Percentiles rank a stretch among this genome's conserved stretches.
These are phyloP conservation scores for Hyles lineata DNA, from an alignment of 2,888 invertebrate species.

Conservation along the genomic window DNA sequence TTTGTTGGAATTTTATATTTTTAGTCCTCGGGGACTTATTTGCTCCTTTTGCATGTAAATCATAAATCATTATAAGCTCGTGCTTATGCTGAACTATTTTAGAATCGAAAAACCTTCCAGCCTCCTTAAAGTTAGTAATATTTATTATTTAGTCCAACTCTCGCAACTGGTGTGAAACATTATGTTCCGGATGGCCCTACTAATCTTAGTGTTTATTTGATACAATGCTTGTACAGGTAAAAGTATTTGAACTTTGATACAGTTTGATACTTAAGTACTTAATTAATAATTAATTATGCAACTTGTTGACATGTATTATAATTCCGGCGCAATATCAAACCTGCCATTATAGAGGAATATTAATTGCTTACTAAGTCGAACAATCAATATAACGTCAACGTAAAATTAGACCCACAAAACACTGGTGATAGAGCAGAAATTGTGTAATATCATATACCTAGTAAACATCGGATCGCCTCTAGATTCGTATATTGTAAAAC, in stretches of 20 bases:
- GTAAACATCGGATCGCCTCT: neutral
- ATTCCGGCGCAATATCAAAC: neutral
- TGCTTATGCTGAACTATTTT: no score
- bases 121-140: no score
- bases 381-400: neutral
- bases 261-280: neutral
- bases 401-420: neutral
- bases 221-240: neutral
- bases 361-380: neutral
- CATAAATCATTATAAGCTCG: no score
- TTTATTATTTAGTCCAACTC: no score
- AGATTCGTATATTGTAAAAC: conserved; percentile 27
- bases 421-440: neutral
- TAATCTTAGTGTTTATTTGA: no score
- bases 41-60: no score
- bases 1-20: no score
- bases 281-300: no score
- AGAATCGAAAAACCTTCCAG: no score
- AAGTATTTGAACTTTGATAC: neutral
- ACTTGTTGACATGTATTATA: neutral
- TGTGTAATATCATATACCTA: neutral
- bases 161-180: no score
- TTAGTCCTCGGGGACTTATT: no score
- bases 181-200: no score
- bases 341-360: neutral